Percentiles rank a stretch among this genome's conserved stretches.
Evolutionary conservation across 2,113 vertebrate genomes (phyloP).

Genomic region (Microtus montanus): DNA sequence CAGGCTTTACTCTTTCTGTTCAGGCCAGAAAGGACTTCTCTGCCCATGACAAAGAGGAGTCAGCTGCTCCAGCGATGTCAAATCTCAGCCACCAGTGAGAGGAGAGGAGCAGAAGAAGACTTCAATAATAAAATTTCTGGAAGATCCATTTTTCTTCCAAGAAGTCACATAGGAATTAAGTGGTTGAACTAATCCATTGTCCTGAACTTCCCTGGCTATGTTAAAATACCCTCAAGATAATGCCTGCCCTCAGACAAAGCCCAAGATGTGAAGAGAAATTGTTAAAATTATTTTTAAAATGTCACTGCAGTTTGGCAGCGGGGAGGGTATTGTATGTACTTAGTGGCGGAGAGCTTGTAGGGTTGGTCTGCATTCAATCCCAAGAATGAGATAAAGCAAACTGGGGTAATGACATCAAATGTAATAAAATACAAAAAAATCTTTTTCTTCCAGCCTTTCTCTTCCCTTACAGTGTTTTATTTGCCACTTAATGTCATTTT

Average conservation of each 20-base stretch:
- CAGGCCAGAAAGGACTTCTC: neutral
- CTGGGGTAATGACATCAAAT: neutral
- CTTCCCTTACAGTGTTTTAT: neutral
- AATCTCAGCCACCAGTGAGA: neutral
- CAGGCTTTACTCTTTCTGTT: rapidly evolving
- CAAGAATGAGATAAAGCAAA: neutral
- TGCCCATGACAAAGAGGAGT: neutral
- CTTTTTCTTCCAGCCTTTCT: neutral
- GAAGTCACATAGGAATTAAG: neutral
- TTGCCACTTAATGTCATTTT: neutral
- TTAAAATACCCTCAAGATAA: neutral
- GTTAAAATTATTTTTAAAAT: neutral
- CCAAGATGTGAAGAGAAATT: neutral
- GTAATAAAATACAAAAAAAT: neutral
- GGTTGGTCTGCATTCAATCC: neutral
- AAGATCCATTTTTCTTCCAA: neutral
- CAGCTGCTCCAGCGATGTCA: neutral
- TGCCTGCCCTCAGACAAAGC: neutral
- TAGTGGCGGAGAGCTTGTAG: neutral
- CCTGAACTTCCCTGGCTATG: neutral
- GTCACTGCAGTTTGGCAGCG: neutral
- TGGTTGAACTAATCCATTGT: neutral
- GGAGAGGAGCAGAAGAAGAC: neutral
- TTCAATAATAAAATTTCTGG: neutral
- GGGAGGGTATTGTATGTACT: neutral